Evolutionary conservation across 2,888 invertebrate genomes (phyloP).

Genomic region (Steinernema scapterisci): DNA sequence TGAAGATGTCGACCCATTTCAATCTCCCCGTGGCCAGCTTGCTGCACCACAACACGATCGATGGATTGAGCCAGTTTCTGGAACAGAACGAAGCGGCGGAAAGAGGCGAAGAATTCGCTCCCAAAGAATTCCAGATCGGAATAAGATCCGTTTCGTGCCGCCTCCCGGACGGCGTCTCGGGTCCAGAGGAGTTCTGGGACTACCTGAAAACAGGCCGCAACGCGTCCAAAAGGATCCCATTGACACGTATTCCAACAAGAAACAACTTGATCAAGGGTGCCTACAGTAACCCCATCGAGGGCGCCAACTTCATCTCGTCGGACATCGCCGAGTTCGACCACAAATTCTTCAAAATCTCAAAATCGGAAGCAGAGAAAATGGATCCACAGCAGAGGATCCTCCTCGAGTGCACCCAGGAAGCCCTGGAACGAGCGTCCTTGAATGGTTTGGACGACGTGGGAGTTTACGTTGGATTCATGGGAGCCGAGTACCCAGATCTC

Average conservation of each 20-base stretch:
- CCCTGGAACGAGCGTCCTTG: conserved; percentile 55
- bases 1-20: not conserved
- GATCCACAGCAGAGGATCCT: conserved; percentile 65
- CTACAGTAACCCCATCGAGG: conserved; percentile 55
- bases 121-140: conserved; percentile 32
- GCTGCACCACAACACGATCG: not conserved
- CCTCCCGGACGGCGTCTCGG: conserved; percentile 54
- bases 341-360: conserved; percentile 59
- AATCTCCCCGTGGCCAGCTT: not conserved
- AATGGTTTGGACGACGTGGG: conserved; percentile 33
- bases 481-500: conserved; percentile 57
- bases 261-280: conserved; percentile 52
- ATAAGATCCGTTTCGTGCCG: conserved; percentile 57
- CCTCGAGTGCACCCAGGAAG: conserved; percentile 60
- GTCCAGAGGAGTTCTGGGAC: conserved; percentile 55
- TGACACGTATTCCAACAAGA: conserved; percentile 53
- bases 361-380: conserved; percentile 59
- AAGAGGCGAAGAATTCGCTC: not conserved
- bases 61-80: not conserved
- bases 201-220: conserved; percentile 52
- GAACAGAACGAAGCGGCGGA: not conserved
- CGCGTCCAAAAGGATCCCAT: conserved; percentile 54
- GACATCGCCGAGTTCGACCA: conserved; percentile 54
- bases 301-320: conserved; percentile 56
- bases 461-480: conserved; percentile 64